Evolutionary conservation across 1,140 invertebrate genomes (phyloP).

Genomic region (Sminthurides bifidus): DNA sequence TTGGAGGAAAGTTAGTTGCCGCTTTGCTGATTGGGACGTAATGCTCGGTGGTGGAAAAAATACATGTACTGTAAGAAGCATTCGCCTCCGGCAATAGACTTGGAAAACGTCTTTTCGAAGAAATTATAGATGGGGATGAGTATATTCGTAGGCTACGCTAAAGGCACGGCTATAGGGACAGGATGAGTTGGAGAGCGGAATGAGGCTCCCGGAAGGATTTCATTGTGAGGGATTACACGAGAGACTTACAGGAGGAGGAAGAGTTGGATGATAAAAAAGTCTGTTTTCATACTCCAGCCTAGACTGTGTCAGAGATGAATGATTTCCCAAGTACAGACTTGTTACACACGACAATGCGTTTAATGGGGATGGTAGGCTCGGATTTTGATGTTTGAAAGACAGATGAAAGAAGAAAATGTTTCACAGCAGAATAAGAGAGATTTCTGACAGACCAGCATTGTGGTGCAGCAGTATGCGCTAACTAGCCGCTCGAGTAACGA

Average conservation of each 20-base stretch:
- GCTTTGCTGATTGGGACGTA: no score
- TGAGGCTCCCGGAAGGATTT: not conserved
- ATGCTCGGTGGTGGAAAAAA: no score
- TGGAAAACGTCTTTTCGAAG: no score
- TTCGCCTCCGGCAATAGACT: no score
- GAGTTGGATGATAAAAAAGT: not conserved
- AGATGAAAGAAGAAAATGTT: conserved; percentile 28
- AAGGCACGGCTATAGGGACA: no score
- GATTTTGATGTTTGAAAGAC: conserved; percentile 17
- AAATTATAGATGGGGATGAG: no score
- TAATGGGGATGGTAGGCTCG: no score
- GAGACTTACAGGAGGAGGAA: not conserved
- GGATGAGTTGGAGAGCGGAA: no score
- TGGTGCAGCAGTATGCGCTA: not conserved
- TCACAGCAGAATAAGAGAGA: not conserved
- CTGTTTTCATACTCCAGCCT: not conserved
- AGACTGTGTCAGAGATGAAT: not conserved
- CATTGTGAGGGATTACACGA: not conserved
- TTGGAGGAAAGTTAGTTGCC: no score
- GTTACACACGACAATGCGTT: not conserved
- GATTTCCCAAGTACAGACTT: not conserved
- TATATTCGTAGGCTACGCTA: no score
- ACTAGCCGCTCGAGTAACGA: not conserved
- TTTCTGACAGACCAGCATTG: conserved; percentile 5
- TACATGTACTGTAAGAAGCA: no score